These are phyloP conservation scores for Drosophila austrosaltans DNA, from an alignment of 2,888 invertebrate species.

Conservation along the genomic window DNA sequence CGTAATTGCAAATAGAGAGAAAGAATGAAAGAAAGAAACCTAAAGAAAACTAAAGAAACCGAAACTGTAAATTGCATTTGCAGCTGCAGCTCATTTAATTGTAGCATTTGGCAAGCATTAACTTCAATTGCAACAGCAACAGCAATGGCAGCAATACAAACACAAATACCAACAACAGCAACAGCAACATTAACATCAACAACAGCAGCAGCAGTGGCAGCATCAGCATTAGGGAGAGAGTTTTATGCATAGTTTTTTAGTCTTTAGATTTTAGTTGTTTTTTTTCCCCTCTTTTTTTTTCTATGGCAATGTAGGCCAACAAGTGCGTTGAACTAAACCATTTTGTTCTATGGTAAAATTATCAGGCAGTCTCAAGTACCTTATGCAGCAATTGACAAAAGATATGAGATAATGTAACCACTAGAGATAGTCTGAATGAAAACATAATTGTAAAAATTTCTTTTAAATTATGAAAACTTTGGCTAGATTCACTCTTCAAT, in stretches of 20 bases:
- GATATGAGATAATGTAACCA: too few relatives aligned
- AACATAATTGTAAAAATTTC: too few relatives aligned
- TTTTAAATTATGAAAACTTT: too few relatives aligned
- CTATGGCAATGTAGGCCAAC: constrained; percentile 77
- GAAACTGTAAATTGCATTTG: constrained; percentile 18
- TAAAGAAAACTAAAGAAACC: constrained; percentile 5
- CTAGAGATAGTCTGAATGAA: too few relatives aligned
- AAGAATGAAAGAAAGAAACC: constrained; percentile 43
- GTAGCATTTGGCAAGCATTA: constrained; percentile 34
- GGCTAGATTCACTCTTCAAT: too few relatives aligned
- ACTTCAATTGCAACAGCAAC: background rate
- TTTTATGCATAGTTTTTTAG: constrained; percentile 38
- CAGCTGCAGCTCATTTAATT: constrained; percentile 55
- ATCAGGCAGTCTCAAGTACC: constrained; percentile 34
- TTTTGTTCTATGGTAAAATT: constrained; percentile 14
- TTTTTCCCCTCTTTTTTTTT: background rate
- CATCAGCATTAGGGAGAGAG: constrained; percentile 16
- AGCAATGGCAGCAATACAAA: constrained; percentile 2
- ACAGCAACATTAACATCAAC: constrained; percentile 1
- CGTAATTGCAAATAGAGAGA: constrained; percentile 58
- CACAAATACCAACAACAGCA: background rate
- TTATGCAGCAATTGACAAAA: background rate
- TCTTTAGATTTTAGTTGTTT: constrained; percentile 27
- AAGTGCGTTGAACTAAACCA: constrained; percentile 79
- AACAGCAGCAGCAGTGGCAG: background rate